Conservation (phyloP, 2,888 invertebrate genomes). For the Thereva nobilitata region DNA sequence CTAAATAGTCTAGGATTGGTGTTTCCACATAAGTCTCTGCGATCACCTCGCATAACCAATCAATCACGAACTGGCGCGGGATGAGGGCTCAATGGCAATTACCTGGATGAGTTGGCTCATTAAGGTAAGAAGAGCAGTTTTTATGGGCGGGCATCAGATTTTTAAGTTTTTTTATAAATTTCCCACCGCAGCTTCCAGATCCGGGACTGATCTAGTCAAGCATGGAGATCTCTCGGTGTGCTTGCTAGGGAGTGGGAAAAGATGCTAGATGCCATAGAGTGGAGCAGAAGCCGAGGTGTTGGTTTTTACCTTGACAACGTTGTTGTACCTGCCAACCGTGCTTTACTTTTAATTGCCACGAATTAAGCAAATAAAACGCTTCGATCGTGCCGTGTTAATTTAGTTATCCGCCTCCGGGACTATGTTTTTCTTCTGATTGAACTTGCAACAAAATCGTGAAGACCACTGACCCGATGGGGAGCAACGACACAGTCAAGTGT, state of each 20-base stretch:
- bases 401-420: constrained; percentile 7
- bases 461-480: no score
- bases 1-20: no score
- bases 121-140: constrained; percentile 27
- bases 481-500: no score
- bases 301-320: constrained; percentile 6
- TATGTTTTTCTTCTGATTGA: constrained; percentile 1
- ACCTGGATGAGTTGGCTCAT: constrained; percentile 30
- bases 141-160: neutral
- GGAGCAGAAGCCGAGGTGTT: neutral
- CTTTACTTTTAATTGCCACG: constrained; percentile 25
- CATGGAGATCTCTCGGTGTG: neutral
- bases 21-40: no score
- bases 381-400: constrained; percentile 14
- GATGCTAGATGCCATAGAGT: neutral
- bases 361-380: constrained; percentile 22
- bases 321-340: constrained; percentile 7
- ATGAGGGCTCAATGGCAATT: constrained; percentile 30
- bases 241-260: constrained; percentile 6
- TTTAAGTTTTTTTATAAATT: constrained; percentile 8
- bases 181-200: neutral
- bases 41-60: constrained; percentile 22
- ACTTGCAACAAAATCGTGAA: neutral
- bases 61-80: constrained; percentile 22
- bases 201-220: neutral